These are phyloP conservation scores for Drosophila subsilvestris DNA, from an alignment of 2,888 invertebrate species.

Conservation along the genomic window DNA sequence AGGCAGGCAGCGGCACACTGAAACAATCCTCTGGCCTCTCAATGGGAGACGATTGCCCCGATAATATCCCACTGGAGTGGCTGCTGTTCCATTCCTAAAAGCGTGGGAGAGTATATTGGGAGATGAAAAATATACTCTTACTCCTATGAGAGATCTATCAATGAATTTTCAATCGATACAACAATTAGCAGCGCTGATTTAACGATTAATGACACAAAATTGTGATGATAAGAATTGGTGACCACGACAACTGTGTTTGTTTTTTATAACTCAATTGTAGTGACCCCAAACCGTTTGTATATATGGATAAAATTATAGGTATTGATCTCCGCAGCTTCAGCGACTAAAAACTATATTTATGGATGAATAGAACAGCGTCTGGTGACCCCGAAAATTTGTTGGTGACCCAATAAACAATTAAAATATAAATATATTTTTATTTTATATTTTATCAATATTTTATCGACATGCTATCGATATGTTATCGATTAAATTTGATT, in stretches of 20 bases:
- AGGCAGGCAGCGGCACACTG: conserved; percentile 16
- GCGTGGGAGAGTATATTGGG: conserved; percentile 33
- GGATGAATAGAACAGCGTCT: background rate
- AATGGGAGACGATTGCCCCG: conserved; percentile 26
- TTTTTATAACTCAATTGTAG: background rate
- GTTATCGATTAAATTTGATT: too few relatives aligned
- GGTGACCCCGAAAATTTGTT: background rate
- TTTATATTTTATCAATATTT: too few relatives aligned
- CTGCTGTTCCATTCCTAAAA: conserved; percentile 12
- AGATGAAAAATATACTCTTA: background rate
- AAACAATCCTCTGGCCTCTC: conserved; percentile 34
- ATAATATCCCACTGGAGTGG: conserved; percentile 20
- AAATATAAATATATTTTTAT: background rate
- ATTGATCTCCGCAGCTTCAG: accelerated
- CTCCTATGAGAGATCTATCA: background rate
- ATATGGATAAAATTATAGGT: background rate
- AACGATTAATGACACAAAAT: background rate
- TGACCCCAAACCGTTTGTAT: background rate
- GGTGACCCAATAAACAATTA: background rate
- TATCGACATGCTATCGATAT: too few relatives aligned
- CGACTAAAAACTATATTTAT: background rate
- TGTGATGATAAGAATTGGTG: background rate
- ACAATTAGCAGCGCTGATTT: background rate
- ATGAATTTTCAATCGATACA: background rate
- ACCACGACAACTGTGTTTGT: background rate